A percentile compares a stretch with the other conserved stretches of the same genome.
These are phyloP conservation scores for Sylvilagus bachmani DNA, from an alignment of 2,113 vertebrate genomes.

Conservation along the genomic window DNA sequence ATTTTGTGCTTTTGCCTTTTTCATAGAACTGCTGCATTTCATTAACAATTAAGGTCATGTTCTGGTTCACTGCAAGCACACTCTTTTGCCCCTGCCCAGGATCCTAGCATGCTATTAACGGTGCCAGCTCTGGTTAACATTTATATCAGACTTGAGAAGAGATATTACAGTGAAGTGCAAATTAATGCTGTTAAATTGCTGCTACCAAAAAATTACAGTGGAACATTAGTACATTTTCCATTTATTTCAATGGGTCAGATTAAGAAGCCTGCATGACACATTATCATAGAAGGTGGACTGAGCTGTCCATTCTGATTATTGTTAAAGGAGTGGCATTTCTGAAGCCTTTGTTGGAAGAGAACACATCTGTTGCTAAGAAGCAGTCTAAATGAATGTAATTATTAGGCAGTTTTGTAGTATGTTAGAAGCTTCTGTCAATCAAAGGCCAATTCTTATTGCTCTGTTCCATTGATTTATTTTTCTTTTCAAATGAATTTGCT, in stretches of 20 bases:
- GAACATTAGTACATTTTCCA: constrained; percentile 88
- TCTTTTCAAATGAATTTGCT: constrained; percentile 61
- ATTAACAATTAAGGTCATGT: constrained; percentile 71
- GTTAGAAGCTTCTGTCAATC: constrained; percentile 41
- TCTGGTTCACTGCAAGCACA: constrained; percentile 61
- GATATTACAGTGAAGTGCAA: constrained; percentile 88
- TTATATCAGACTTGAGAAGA: constrained; percentile 83
- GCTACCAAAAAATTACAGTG: constrained; percentile 89
- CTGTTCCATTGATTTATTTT: constrained; percentile 8
- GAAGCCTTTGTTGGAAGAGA: constrained; percentile 75
- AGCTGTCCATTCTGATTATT: constrained; percentile 90
- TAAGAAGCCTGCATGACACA: constrained; percentile 90
- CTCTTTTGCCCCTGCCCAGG: constrained; percentile 53
- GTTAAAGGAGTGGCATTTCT: constrained; percentile 78
- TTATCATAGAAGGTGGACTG: constrained; percentile 92
- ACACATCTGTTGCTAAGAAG: constrained; percentile 71
- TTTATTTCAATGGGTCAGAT: constrained; percentile 91
- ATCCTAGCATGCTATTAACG: constrained; percentile 64
- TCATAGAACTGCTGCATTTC: constrained; percentile 63
- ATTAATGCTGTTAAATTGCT: constrained; percentile 89
- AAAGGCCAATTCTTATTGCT: neutral
- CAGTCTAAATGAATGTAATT: constrained; percentile 71
- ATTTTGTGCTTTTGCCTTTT: constrained; percentile 63
- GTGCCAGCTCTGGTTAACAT: constrained; percentile 82
- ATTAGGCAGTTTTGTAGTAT: constrained; percentile 60